A percentile compares a stretch with the other conserved stretches of the same genome.
These are phyloP conservation scores for Polypedilum vanderplanki DNA, from an alignment of 1,140 invertebrate genomes.

Conservation along the genomic window DNA sequence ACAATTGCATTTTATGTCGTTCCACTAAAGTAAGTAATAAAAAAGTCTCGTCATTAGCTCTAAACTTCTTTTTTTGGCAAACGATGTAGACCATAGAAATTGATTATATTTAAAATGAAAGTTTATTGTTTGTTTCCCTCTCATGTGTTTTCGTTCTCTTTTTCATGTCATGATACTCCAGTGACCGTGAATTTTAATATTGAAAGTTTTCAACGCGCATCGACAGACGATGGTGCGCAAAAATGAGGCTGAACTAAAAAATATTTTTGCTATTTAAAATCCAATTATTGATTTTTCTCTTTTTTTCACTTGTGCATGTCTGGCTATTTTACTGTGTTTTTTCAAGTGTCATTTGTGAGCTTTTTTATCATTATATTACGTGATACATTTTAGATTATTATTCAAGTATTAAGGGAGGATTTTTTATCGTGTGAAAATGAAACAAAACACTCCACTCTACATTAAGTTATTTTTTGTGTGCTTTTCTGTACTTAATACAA, in stretches of 20 bases:
- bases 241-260: no score
- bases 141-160: neutral
- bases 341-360: neutral
- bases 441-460: neutral
- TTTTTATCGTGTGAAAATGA: neutral
- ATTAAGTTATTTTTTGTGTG: neutral
- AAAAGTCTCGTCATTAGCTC: no score
- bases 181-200: constrained; percentile 1
- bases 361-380: neutral
- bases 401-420: neutral
- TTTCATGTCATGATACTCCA: neutral
- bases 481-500: neutral
- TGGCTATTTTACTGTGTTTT: neutral
- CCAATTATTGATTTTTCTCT: neutral
- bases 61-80: neutral
- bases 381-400: constrained; percentile 13
- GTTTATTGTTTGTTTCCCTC: constrained; percentile 19
- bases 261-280: neutral
- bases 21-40: no score
- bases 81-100: constrained; percentile 23
- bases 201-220: neutral
- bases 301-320: no score
- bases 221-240: no score
- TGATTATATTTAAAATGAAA: constrained; percentile 17
- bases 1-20: no score